Conservation (phyloP, 23 tunicate species). For the Botrylloides violaceus region DNA sequence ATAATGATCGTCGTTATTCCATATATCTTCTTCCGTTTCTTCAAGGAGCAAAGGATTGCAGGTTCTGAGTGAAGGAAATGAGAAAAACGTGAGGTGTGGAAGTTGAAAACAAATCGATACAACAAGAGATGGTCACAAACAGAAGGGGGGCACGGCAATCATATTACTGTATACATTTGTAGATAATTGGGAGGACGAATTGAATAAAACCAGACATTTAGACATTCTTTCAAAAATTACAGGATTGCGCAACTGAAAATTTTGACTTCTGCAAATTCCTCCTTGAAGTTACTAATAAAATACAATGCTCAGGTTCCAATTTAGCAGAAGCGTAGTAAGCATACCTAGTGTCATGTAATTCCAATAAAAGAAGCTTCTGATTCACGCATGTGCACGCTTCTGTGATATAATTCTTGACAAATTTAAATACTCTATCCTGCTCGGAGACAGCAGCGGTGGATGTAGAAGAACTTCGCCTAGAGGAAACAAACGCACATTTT, state of each 20-base stretch:
- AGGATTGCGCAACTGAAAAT: too few species aligned
- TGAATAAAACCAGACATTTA: too few species aligned
- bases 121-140: too few species aligned
- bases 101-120: too few species aligned
- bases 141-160: too few species aligned
- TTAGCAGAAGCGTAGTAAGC: not conserved
- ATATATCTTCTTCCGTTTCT: constrained; percentile 77
- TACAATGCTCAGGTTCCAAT: too few species aligned
- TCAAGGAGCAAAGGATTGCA: constrained; percentile 71
- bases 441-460: constrained; percentile 20
- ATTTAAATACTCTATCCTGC: constrained; percentile 34
- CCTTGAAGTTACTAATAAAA: too few species aligned
- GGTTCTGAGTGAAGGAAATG: constrained; percentile 2
- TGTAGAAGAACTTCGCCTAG: constrained; percentile 44
- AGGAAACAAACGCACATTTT: not conserved
- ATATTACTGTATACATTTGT: too few species aligned
- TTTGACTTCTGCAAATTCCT: too few species aligned
- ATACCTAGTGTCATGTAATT: constrained; percentile 47
- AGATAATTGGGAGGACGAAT: too few species aligned
- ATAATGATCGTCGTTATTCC: constrained; percentile 37
- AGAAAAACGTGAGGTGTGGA: too few species aligned
- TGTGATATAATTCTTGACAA: constrained; percentile 16
- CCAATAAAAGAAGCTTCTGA: constrained; percentile 48
- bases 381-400: constrained; percentile 54
- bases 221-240: too few species aligned